Evolutionary conservation across 92 coral and sea anemone species (phyloP).

Genomic region (Paramuricea clavata): DNA sequence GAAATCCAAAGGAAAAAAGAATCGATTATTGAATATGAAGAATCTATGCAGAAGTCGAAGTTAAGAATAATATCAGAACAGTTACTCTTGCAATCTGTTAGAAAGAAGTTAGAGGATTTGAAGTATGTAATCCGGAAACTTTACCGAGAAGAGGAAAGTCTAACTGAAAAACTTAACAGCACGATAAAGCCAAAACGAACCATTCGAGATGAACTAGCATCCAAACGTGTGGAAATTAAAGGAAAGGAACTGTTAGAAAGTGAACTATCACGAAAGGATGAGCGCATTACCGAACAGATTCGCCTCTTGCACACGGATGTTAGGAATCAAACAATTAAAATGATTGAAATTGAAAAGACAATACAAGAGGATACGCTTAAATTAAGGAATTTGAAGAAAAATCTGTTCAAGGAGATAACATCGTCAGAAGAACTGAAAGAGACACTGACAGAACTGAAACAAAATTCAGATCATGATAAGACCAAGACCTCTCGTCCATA

Average conservation of each 20-base stretch:
- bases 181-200: conserved; percentile 52
- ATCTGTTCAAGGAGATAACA: conserved; percentile 14
- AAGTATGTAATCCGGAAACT: conserved; percentile 61
- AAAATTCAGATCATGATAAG: background rate
- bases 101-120: conserved; percentile 28
- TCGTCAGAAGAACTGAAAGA: conserved; percentile 18
- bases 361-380: conserved; percentile 77
- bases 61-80: conserved; percentile 7
- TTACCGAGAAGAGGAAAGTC: conserved; percentile 61
- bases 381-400: conserved; percentile 70
- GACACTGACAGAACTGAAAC: conserved; percentile 6
- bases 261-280: conserved; percentile 22
- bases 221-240: conserved; percentile 42
- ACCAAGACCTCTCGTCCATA: background rate
- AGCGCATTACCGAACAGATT: conserved; percentile 9
- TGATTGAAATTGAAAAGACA: conserved; percentile 77
- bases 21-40: conserved; percentile 18
- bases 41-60: conserved; percentile 7
- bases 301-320: conserved; percentile 48
- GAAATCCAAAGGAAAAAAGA: conserved; percentile 72
- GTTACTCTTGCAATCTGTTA: background rate
- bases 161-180: conserved; percentile 47
- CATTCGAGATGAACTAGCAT: conserved; percentile 58
- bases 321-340: conserved; percentile 69
- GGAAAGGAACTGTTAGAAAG: background rate